These are phyloP conservation scores for Cephalophus harveyi DNA, from an alignment of 2,113 vertebrate species.

Conservation along the genomic window DNA sequence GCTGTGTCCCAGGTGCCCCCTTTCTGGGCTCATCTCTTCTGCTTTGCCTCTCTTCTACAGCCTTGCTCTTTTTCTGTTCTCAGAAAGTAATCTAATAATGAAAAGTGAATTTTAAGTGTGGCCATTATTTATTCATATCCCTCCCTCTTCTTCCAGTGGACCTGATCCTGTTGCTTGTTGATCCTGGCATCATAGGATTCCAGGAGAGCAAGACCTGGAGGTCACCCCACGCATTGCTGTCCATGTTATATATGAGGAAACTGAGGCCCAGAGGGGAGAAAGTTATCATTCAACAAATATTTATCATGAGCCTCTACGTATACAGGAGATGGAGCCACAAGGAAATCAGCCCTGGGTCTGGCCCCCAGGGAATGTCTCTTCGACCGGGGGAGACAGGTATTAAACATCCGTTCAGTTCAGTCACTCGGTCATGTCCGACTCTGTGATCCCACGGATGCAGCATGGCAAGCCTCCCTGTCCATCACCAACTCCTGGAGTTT, in stretches of 20 bases:
- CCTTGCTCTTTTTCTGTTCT: neutral
- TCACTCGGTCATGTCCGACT: fast-evolving
- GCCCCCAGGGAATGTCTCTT: fast-evolving
- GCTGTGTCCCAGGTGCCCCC: neutral
- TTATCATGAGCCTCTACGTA: fast-evolving
- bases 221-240: fast-evolving
- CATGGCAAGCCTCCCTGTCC: neutral
- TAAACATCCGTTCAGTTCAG: neutral
- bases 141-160: neutral
- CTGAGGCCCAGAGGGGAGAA: neutral
- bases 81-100: slow-evolving; percentile 31
- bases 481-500: neutral
- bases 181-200: neutral
- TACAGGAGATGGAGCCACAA: neutral
- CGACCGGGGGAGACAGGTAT: fast-evolving
- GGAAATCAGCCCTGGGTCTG: neutral
- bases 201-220: neutral
- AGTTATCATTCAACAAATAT: neutral
- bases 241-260: neutral
- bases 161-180: neutral
- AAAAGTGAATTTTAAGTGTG: slow-evolving; percentile 29
- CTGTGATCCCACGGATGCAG: neutral
- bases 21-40: neutral
- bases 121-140: slow-evolving; percentile 47
- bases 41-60: neutral